These are phyloP conservation scores for Coenonympha arcania DNA, from an alignment of 2,888 invertebrate genomes.

Conservation along the genomic window DNA sequence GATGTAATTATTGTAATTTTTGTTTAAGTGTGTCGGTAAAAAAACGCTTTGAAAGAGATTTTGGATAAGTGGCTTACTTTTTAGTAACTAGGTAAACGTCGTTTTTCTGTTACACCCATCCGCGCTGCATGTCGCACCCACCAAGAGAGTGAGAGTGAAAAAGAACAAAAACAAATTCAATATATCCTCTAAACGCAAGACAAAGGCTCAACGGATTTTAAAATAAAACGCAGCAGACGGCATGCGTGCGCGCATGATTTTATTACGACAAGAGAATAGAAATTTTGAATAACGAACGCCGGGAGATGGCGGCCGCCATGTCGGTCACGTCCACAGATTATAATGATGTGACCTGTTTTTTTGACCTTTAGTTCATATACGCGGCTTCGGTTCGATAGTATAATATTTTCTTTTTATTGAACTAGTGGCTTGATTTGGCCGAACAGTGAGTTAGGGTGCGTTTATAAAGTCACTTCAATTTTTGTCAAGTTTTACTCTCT, in stretches of 20 bases:
- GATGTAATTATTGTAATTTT: no score
- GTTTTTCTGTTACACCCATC: no score
- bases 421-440: conserved; percentile 54
- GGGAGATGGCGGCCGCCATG: conserved; percentile 52
- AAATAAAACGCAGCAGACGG: conserved; percentile 37
- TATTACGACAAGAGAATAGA: conserved; percentile 68
- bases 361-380: conserved; percentile 62
- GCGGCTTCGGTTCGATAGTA: conserved; percentile 52
- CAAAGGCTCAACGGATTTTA: conserved; percentile 35
- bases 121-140: no score
- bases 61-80: no score
- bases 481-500: no score
- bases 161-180: no score
- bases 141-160: no score
- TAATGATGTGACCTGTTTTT: conserved; percentile 68
- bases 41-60: no score
- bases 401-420: conserved; percentile 60
- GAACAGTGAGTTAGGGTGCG: conserved; percentile 31
- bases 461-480: conserved; percentile 27
- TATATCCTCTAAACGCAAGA: no score
- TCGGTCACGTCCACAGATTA: conserved; percentile 65
- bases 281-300: conserved; percentile 58
- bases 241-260: conserved; percentile 62
- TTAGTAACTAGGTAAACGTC: no score
- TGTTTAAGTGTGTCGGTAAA: no score